Percentiles rank a stretch among this genome's conserved stretches.
Evolutionary conservation across 2,888 invertebrate species (phyloP).

Genomic region (Phania funesta): DNA sequence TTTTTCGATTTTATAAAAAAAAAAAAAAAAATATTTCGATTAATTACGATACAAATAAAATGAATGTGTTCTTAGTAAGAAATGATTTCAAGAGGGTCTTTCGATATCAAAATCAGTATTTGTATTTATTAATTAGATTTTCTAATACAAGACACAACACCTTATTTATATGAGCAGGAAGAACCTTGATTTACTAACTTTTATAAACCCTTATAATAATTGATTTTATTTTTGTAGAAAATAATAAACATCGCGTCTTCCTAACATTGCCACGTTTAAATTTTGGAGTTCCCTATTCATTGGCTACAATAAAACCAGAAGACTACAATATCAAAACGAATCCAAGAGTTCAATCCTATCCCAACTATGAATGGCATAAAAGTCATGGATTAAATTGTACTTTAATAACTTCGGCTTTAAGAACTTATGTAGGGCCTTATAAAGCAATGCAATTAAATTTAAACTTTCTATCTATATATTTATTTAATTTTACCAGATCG

Average conservation of each 20-base stretch:
- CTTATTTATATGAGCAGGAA: too few species aligned
- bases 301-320: slow-evolving; percentile 83
- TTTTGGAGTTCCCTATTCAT: slow-evolving; percentile 85
- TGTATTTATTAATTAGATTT: too few species aligned
- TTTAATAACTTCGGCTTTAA: slow-evolving; percentile 87
- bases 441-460: not conserved
- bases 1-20: too few species aligned
- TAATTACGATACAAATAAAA: too few species aligned
- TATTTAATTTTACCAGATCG: slow-evolving; percentile 81
- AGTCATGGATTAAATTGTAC: slow-evolving; percentile 83
- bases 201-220: not conserved
- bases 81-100: too few species aligned
- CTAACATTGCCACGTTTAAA: slow-evolving; percentile 88
- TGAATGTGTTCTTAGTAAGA: too few species aligned
- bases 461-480: too few species aligned
- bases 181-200: too few species aligned
- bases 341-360: slow-evolving; percentile 83
- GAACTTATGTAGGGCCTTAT: slow-evolving; percentile 84
- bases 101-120: too few species aligned
- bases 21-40: too few species aligned
- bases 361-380: slow-evolving; percentile 84
- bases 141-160: too few species aligned
- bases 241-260: slow-evolving; percentile 83
- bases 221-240: slow-evolving; percentile 62
- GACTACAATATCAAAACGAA: slow-evolving; percentile 73